These are phyloP conservation scores for Proteles cristata DNA, from an alignment of 2,113 vertebrate species.

Conservation along the genomic window DNA sequence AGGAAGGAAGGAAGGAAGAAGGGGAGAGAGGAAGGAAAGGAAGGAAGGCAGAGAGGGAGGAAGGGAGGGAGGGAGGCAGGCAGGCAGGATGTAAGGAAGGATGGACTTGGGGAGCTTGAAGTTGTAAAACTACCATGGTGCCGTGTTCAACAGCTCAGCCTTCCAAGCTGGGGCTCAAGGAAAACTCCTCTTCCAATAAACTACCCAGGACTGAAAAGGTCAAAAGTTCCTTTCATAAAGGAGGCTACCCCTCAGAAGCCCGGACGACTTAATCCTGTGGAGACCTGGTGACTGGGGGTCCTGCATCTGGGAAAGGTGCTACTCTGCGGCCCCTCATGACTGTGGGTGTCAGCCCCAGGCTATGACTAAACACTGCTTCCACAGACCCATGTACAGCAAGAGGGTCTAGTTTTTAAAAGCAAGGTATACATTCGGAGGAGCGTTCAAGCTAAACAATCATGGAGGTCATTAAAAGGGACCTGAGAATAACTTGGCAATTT, in stretches of 20 bases:
- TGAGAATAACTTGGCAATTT: neutral
- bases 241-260: neutral
- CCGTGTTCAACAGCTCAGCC: neutral
- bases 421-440: neutral
- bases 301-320: neutral
- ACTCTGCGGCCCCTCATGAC: too few relatives aligned
- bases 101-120: neutral
- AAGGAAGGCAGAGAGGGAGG: too few relatives aligned
- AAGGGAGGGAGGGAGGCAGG: too few relatives aligned
- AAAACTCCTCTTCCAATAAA: neutral
- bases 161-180: neutral
- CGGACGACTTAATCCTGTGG: neutral
- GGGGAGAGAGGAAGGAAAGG: too few relatives aligned
- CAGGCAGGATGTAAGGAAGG: too few relatives aligned
- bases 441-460: rapidly evolving
- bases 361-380: neutral
- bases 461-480: neutral
- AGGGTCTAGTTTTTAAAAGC: neutral
- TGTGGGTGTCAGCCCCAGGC: neutral
- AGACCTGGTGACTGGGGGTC: neutral
- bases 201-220: neutral
- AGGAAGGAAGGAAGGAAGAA: too few relatives aligned
- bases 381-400: rapidly evolving
- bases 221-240: neutral
- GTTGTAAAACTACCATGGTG: neutral